A percentile compares a stretch with the other conserved stretches of the same genome.
Evolutionary conservation across 2,888 invertebrate species (phyloP).

Genomic region (Folsomia candida): DNA sequence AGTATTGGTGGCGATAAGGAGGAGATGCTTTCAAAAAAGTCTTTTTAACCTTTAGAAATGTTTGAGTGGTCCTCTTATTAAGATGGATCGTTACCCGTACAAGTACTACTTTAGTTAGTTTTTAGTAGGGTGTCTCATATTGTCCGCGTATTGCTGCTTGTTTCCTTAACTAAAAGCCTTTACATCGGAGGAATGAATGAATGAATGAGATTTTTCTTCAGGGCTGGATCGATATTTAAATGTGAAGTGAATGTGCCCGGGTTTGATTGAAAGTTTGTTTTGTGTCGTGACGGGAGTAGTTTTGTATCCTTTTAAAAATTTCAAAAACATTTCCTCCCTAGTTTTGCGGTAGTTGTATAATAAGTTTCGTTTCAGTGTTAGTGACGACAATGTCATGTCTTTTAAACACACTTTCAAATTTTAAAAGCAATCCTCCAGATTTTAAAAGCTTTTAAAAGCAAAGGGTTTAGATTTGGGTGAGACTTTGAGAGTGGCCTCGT

Average conservation of each 20-base stretch:
- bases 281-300: background rate
- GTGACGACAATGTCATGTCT: background rate
- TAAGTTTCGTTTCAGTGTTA: background rate
- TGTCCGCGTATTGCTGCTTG: background rate
- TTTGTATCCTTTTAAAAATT: background rate
- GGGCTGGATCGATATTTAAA: background rate
- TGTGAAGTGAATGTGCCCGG: background rate
- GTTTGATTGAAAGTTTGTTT: background rate
- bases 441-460: constrained; percentile 3
- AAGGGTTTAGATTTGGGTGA: background rate
- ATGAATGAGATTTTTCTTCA: background rate
- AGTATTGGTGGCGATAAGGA: no score
- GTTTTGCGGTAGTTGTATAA: no score
- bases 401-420: background rate
- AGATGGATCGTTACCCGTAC: no score
- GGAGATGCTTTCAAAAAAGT: background rate
- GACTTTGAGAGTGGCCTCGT: background rate
- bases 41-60: background rate
- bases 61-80: background rate
- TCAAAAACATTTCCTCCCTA: background rate
- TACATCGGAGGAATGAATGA: background rate
- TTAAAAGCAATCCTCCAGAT: background rate
- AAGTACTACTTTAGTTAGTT: no score
- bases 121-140: background rate
- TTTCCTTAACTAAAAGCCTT: background rate